Evolutionary conservation across 2,888 invertebrate genomes (phyloP).

Genomic region (Morinoia aosen): DNA sequence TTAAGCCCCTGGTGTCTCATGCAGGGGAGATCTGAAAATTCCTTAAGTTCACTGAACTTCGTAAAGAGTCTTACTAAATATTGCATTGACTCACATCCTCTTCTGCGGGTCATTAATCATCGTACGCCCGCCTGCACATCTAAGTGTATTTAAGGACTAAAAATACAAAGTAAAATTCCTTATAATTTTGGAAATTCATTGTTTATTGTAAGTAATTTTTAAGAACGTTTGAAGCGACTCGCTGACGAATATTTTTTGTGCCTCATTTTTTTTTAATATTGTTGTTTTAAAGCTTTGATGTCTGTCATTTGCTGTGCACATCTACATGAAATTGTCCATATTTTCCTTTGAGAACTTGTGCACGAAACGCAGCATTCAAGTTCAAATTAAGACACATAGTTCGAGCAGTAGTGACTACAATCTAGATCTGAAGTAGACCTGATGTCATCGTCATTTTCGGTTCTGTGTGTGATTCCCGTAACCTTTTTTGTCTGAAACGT

Average conservation of each 20-base stretch:
- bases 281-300: neutral
- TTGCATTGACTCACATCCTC: neutral
- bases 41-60: neutral
- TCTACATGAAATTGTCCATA: neutral
- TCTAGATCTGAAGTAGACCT: too few species aligned
- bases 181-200: neutral
- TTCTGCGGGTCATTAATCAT: neutral
- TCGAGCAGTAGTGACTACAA: too few species aligned
- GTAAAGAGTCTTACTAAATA: neutral
- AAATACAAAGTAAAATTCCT: neutral
- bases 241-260: neutral
- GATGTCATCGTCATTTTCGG: too few species aligned
- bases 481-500: too few species aligned
- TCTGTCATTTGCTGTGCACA: neutral
- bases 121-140: neutral
- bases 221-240: neutral
- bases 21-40: neutral
- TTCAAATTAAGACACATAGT: too few species aligned
- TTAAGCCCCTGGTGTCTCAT: neutral
- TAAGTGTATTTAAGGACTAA: neutral
- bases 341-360: too few species aligned
- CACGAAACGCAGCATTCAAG: too few species aligned
- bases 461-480: too few species aligned
- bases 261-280: neutral
- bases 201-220: neutral